Percentiles rank a stretch among this genome's conserved stretches.
Conservation (phyloP, 2,113 vertebrate species). For the Melozone crissalis region DNA sequence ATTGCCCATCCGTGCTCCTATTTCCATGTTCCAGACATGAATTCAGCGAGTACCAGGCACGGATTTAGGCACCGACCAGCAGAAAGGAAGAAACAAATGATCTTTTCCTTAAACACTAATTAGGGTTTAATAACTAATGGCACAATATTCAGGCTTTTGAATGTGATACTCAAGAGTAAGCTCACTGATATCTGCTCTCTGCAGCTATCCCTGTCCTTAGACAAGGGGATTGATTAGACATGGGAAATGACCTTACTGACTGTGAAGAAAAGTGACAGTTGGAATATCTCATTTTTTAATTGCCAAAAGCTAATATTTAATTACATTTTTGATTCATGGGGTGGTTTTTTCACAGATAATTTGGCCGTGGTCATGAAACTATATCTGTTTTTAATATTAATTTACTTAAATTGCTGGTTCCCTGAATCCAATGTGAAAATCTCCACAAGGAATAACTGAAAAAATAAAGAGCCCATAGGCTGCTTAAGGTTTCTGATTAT, state of each 20-base stretch:
- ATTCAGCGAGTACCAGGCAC: neutral
- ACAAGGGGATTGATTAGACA: neutral
- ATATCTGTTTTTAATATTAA: neutral
- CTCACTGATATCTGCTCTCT: neutral
- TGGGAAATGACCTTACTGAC: neutral
- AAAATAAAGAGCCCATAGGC: neutral
- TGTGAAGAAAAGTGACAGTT: neutral
- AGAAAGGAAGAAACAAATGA: neutral
- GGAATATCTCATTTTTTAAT: neutral
- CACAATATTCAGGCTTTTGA: neutral
- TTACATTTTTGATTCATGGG: neutral
- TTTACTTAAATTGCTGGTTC: neutral
- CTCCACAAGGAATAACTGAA: neutral
- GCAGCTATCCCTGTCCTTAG: neutral
- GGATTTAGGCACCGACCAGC: neutral
- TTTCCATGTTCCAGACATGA: neutral
- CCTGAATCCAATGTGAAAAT: neutral
- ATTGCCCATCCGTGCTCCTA: neutral
- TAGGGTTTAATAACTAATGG: neutral
- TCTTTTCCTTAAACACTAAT: neutral
- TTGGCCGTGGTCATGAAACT: neutral
- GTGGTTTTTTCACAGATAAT: neutral
- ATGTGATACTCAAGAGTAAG: neutral
- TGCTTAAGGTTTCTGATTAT: neutral
- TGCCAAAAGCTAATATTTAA: conserved; percentile 15